Evolutionary conservation across 37 sponge, comb jelly and placozoan genomes (phyloP).

Genomic region (Crambe crambe): DNA sequence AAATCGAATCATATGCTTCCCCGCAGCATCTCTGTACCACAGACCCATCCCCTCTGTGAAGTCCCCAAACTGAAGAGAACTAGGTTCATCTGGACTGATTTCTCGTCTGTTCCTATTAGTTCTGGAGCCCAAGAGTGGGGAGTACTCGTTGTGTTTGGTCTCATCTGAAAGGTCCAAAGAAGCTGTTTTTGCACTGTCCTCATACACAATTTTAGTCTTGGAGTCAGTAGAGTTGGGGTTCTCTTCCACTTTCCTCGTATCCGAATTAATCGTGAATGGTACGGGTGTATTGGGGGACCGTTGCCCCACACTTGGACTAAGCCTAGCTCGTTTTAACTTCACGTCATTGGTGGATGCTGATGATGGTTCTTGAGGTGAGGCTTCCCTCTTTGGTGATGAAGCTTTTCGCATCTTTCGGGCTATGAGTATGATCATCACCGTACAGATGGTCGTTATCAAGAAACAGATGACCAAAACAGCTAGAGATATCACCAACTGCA

Average conservation of each 20-base stretch:
- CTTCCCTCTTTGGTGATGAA: not conserved
- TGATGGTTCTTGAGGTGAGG: not conserved
- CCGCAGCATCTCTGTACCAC: constrained; percentile 30
- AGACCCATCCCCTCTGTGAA: constrained; percentile 7
- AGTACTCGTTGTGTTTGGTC: no score
- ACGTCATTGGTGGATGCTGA: not conserved
- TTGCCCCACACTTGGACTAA: no score
- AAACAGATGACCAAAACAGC: constrained; percentile 12
- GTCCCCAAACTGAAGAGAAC: not conserved
- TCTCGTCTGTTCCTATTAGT: not conserved
- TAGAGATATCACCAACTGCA: constrained; percentile 26
- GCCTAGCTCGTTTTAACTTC: not conserved
- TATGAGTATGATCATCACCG: constrained; percentile 9
- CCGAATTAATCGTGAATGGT: no score
- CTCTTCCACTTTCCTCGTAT: no score
- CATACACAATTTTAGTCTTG: no score
- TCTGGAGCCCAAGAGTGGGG: constrained; percentile 8
- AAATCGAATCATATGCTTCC: constrained; percentile 37
- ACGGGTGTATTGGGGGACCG: no score
- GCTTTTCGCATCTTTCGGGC: not conserved
- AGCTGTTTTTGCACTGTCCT: no score
- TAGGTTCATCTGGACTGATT: not conserved
- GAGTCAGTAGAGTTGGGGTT: no score
- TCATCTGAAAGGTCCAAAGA: no score
- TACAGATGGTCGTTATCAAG: constrained; percentile 1